phyloP scores from a whole-genome alignment of 2,888 invertebrate genomes.

The Tromatobia lineatoria region DNA sequence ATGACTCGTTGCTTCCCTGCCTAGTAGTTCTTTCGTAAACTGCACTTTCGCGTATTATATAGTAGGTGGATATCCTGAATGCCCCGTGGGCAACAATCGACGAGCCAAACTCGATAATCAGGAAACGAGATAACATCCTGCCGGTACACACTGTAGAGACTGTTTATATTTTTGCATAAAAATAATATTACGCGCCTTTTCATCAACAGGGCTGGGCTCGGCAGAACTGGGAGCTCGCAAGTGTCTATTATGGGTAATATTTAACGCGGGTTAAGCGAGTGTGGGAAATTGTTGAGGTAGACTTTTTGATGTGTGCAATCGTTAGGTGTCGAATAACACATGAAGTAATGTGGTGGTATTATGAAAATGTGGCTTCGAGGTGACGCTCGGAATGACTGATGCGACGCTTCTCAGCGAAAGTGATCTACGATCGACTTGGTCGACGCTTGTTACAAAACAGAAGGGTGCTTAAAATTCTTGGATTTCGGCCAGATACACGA shows the following conservation, averaged over 20 bases:
- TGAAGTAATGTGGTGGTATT: constrained; percentile 6
- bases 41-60: constrained; percentile 50
- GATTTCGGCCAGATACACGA: constrained; percentile 62
- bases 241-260: constrained; percentile 51
- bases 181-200: constrained; percentile 66
- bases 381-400: background rate
- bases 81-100: constrained; percentile 38
- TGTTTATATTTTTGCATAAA: constrained; percentile 68
- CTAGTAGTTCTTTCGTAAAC: constrained; percentile 20
- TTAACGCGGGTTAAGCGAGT: constrained; percentile 14
- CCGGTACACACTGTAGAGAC: constrained; percentile 50
- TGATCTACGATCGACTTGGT: constrained; percentile 50
- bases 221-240: constrained; percentile 15
- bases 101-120: constrained; percentile 71
- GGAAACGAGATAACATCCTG: constrained; percentile 74
- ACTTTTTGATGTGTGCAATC: background rate
- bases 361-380: constrained; percentile 9
- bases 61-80: constrained; percentile 30
- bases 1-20: background rate
- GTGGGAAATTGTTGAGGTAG: constrained; percentile 18
- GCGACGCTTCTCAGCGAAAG: constrained; percentile 10
- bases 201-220: constrained; percentile 48
- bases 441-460: constrained; percentile 54
- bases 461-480: constrained; percentile 66
- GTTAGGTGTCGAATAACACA: background rate